Evolutionary conservation across 2,113 vertebrate species (phyloP).

Genomic region (Toxotes chatareus): DNA sequence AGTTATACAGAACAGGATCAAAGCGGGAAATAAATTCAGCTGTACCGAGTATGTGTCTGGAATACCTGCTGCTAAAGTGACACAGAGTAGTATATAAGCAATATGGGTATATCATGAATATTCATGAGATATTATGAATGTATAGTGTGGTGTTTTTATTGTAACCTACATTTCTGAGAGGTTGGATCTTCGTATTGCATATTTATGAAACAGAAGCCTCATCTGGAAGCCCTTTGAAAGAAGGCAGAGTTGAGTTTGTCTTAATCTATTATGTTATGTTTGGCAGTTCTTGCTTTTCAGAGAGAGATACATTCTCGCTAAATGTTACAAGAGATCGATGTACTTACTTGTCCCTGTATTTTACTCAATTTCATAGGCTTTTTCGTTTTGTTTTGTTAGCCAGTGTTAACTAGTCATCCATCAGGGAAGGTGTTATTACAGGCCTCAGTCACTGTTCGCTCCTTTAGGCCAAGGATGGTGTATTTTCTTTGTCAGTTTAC

Average conservation of each 20-base stretch:
- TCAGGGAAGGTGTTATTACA: constrained; percentile 23
- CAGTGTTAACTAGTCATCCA: constrained; percentile 16
- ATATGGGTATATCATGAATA: constrained; percentile 51
- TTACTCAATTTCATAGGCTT: not conserved
- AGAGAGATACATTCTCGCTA: not conserved
- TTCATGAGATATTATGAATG: constrained; percentile 52
- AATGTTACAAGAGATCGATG: not conserved
- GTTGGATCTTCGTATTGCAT: constrained; percentile 46
- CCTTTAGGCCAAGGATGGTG: constrained; percentile 19
- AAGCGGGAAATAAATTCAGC: constrained; percentile 49
- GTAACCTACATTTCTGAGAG: constrained; percentile 58
- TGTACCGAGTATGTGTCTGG: constrained; percentile 9
- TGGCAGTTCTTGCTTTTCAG: constrained; percentile 20
- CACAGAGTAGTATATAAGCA: constrained; percentile 33
- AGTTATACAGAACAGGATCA: constrained; percentile 43
- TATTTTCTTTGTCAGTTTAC: constrained; percentile 30
- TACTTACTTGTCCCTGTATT: not conserved
- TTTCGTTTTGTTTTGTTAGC: not conserved
- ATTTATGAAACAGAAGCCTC: constrained; percentile 38
- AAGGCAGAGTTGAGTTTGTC: constrained; percentile 40
- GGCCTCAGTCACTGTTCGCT: not conserved
- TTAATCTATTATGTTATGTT: constrained; percentile 2
- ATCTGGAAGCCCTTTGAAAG: constrained; percentile 15
- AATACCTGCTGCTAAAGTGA: constrained; percentile 43
- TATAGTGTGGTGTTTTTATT: constrained; percentile 45